Evolutionary conservation across 1,140 invertebrate genomes (phyloP), one percentile per base, ranked within the genome.

Genomic region (Drosophila willistoni): DNA sequence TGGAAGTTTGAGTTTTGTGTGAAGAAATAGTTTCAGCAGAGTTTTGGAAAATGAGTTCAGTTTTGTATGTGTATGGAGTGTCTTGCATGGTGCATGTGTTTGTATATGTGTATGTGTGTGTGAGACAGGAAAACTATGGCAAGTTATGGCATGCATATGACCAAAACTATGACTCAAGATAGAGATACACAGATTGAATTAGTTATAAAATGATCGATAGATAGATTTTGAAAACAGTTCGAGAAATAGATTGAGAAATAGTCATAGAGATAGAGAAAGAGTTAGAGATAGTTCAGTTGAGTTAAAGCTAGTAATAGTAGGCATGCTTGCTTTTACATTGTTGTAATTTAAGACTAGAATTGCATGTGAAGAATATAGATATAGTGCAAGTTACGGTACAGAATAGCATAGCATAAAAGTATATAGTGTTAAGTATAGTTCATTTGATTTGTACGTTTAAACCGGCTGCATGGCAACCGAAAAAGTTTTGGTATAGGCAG

Each of bases 101-200:
- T 19, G 56, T 59, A 13, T 17, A n/a, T 12, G 3, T 12, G 33
- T 57, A 55, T 77, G 56, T 61, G 55, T n/a, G n/a, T 77, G 51
- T 64, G 59, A 70, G 74, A 63, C 75, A 77, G 64, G 64, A 87
- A 75, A 86, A 84, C 89, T 91, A 91, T 91, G 90, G 91, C 91
- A 92, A 92, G 91, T 92, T 84, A 92, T 92, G 91, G 91, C 91
- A 79, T 78, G 73, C 70, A 44, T 71, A 75, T 76, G 77, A 87
- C 79, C 86, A 90, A 85, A 90, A 91, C 90, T 89, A 77, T 83
- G 77, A 86, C 90, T 86, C 79, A 68, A 69, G 59, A 51, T 36
- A 44, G 12, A 73, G 10, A 65, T 68, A 73, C 61, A 69, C 39
- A 72, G 66, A 72, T 36, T 71, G 25, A 22, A 59, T 47, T 44